phyloP scores from a whole-genome alignment of 2,113 vertebrate species.

The Pungitius pungitius region DNA sequence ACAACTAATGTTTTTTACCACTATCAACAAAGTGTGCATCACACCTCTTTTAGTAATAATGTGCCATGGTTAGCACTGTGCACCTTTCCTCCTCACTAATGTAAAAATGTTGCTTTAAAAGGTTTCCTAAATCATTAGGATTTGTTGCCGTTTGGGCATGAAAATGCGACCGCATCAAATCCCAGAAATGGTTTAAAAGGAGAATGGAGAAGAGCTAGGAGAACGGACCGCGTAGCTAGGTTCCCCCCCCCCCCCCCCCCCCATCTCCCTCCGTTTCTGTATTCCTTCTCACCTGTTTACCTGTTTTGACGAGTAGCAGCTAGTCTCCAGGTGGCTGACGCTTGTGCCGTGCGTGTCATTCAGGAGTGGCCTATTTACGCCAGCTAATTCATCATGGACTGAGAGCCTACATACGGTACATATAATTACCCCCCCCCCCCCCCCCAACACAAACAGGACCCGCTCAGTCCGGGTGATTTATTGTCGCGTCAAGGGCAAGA shows the following conservation, averaged over 20 bases:
- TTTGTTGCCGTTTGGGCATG: not conserved
- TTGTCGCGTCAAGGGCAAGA: slow-evolving; percentile 69
- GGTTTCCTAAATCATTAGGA: no score
- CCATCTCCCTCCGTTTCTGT: not conserved
- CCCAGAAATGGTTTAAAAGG: not conserved
- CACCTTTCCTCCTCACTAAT: no score
- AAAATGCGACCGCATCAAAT: not conserved
- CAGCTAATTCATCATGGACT: slow-evolving; percentile 80
- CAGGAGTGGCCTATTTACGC: slow-evolving; percentile 78
- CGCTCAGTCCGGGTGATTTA: slow-evolving; percentile 75
- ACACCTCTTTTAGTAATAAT: no score
- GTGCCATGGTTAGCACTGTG: no score
- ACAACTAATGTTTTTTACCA: not conserved
- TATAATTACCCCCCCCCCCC: slow-evolving; percentile 75
- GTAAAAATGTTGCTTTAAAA: no score
- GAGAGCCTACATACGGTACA: slow-evolving; percentile 75
- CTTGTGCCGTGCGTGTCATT: slow-evolving; percentile 75
- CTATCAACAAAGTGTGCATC: no score
- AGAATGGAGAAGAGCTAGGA: not conserved
- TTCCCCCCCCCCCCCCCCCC: not conserved
- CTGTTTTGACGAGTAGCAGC: slow-evolving; percentile 42
- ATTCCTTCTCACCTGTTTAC: slow-evolving; percentile 28
- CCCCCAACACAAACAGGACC: slow-evolving; percentile 75
- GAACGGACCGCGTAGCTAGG: not conserved
- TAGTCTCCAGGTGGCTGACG: slow-evolving; percentile 36